A percentile compares a stretch with the other conserved stretches of the same genome.
phyloP scores from a whole-genome alignment of 2,888 invertebrate species.

The Spicauda simplicius region DNA sequence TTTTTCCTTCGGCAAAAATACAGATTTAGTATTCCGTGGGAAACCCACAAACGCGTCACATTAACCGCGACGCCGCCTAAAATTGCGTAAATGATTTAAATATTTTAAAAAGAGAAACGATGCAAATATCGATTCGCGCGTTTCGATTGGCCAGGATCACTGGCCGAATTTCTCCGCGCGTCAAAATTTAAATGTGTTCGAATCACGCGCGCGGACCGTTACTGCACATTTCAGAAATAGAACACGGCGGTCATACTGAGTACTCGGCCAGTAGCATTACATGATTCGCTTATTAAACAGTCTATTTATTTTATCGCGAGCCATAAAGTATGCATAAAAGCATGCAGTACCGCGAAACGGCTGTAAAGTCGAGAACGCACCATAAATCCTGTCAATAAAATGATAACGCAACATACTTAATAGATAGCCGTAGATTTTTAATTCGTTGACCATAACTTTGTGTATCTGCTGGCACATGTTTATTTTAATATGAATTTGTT shows the following conservation, averaged over 20 bases:
- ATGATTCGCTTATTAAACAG: constrained; percentile 78
- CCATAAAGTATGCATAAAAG: constrained; percentile 73
- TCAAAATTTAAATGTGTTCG: constrained; percentile 77
- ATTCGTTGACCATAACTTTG: not conserved
- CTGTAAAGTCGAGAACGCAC: constrained; percentile 50
- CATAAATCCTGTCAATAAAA: constrained; percentile 45
- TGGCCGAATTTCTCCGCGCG: constrained; percentile 80
- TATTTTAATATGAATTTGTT: no score
- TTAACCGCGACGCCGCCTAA: constrained; percentile 37
- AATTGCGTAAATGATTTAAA: constrained; percentile 61
- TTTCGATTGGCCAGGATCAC: constrained; percentile 58
- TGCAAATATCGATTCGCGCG: constrained; percentile 55
- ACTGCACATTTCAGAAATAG: constrained; percentile 84
- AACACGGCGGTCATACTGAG: constrained; percentile 81
- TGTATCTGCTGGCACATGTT: no score
- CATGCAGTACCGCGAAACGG: constrained; percentile 58
- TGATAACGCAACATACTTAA: constrained; percentile 23
- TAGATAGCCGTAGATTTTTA: constrained; percentile 17
- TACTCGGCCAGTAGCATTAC: constrained; percentile 71
- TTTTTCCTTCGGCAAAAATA: not conserved
- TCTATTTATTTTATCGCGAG: constrained; percentile 76
- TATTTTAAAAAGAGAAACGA: constrained; percentile 76
- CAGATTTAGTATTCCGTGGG: not conserved
- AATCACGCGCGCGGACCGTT: constrained; percentile 80
- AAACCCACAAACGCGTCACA: constrained; percentile 7